Percentiles rank a stretch among this genome's conserved stretches.
These are phyloP conservation scores for Apteryx mantelli DNA, from an alignment of 2,113 vertebrate species.

Conservation along the genomic window DNA sequence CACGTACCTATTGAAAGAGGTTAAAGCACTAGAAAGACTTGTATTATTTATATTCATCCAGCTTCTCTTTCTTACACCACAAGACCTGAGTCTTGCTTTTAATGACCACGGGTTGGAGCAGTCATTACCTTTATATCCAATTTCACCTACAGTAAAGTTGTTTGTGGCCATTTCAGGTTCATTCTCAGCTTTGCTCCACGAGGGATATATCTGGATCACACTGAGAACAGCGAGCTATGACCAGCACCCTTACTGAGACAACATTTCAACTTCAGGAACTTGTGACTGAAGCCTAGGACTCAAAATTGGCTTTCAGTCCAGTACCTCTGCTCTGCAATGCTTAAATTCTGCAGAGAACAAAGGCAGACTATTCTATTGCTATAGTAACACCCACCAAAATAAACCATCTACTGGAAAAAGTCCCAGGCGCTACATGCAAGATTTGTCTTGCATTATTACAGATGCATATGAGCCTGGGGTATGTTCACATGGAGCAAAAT, in stretches of 20 bases:
- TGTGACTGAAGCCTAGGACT: background rate
- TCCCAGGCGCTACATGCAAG: background rate
- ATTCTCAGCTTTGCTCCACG: background rate
- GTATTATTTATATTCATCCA: background rate
- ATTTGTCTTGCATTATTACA: background rate
- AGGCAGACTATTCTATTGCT: background rate
- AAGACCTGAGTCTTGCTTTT: background rate
- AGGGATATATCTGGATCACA: background rate
- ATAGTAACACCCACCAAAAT: background rate
- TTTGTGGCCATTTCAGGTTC: background rate
- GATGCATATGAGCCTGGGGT: background rate
- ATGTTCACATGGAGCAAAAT: background rate
- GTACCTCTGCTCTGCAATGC: background rate
- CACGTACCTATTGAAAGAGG: background rate
- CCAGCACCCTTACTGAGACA: background rate
- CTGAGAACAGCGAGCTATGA: background rate
- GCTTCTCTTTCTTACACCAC: background rate
- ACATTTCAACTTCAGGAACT: background rate
- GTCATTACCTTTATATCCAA: background rate
- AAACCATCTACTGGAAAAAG: background rate
- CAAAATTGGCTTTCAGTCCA: background rate
- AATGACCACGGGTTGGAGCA: background rate
- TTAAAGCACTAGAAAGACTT: background rate
- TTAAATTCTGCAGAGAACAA: background rate
- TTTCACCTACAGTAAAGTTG: background rate